Percentiles rank a stretch among this genome's conserved stretches.
Conservation (phyloP, 2,888 invertebrate genomes). For the Notodonta dromedarius region DNA sequence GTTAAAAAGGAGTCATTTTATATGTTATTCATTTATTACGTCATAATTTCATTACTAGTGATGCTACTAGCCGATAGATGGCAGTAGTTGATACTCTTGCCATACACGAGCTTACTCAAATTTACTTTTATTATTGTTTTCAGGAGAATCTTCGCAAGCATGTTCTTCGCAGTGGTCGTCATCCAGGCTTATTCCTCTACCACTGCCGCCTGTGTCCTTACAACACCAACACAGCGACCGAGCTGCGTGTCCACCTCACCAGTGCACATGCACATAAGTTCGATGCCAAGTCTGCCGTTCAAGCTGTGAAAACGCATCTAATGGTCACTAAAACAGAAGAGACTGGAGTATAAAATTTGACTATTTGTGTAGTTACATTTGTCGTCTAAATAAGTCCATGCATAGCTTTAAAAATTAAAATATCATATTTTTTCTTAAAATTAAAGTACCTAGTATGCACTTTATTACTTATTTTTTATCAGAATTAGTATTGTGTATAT, state of each 20-base stretch:
- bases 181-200: constrained; percentile 91
- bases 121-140: constrained; percentile 27
- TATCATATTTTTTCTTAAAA: too few relatives aligned
- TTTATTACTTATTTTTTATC: too few relatives aligned
- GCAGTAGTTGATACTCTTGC: constrained; percentile 8
- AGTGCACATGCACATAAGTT: constrained; percentile 82
- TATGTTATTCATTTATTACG: too few relatives aligned
- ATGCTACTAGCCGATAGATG: constrained; percentile 15
- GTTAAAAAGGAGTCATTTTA: too few relatives aligned
- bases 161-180: constrained; percentile 90
- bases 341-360: not conserved
- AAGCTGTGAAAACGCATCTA: constrained; percentile 64
- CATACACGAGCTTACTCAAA: not conserved
- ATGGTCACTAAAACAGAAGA: constrained; percentile 32
- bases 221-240: constrained; percentile 87
- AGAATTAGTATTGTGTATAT: too few relatives aligned
- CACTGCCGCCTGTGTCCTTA: constrained; percentile 87
- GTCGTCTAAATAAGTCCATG: too few relatives aligned
- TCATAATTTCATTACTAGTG: too few relatives aligned
- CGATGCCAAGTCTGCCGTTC: constrained; percentile 75
- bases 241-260: constrained; percentile 87
- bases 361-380: too few relatives aligned
- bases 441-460: too few relatives aligned
- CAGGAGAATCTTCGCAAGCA: constrained; percentile 96
- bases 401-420: too few relatives aligned